Base-by-base conservation (phyloP, 2,113 vertebrate species). In the Benthochromis sp. region DNA sequence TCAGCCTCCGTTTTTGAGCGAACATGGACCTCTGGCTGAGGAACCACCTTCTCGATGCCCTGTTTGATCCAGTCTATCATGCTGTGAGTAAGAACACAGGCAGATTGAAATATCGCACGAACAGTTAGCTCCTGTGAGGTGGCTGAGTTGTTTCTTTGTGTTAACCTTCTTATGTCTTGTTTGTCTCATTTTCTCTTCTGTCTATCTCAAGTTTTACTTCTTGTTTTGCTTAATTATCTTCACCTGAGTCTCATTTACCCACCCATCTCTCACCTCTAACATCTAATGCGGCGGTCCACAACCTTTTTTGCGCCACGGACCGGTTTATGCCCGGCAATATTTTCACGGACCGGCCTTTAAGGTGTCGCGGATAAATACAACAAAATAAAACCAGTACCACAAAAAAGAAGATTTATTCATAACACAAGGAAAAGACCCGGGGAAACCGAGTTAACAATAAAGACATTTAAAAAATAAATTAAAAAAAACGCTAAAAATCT, bases 1-100 rank as follows among this genome's bases (percentile, higher is more conserved):
- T 92, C 93, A 17, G 86, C 61, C 1, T 94, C 92, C 1, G 79
- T 29, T 84, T 93, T 92, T 47, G 90, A 45, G 12, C 24, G 43
- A 78, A 50, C 71, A 8, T 27, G 83, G 6, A 45, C 38, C 89
- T 92, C 94, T 5, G 96, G 96, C 59, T 96, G 95, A 24, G 96
- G 96, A 43, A 97, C 90, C 47, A 97, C 92, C 84, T 95, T 97
- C 91, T 94, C 96, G 1, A 97, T 89, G 1, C 95, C 93, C 0
- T 95, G 94, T 83, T 96, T 97, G 21, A 97, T 85, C 96, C 96
- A 97, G 2, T 93, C 91, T 1, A 97, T 93, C 83, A 97, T 85
- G 8, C 96, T 97, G 91, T 38, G 40, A 7, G 2, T 38, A 86
- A 2, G 86, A 31, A 87, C 13, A 29, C 47, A 50, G 21, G 14